Base-by-base conservation (phyloP, 1,140 invertebrate species). In the Drosophila ambigua region DNA sequence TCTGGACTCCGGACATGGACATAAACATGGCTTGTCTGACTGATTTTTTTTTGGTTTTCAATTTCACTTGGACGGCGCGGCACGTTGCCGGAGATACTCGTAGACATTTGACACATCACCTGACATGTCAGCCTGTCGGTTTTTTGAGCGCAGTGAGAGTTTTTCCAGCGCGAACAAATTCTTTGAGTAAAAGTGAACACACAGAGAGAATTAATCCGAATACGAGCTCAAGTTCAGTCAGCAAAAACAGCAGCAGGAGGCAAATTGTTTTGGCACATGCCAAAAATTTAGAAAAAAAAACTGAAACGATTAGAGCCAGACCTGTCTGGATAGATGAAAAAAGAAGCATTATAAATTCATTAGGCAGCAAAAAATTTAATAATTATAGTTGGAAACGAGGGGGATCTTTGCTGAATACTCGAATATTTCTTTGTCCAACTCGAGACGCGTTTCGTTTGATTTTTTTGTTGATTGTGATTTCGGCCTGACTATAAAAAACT, bases 191-290 rank as follows among this genome's bases (percentile, higher is more conserved):
- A 81, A 87, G 81, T 87, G 75, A 66, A 41, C 51, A 45, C 61
- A 44, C 55, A 54, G 50, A 51, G 2, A 16, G 23, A n/a, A 49
- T 39, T 39, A 39, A 39, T 39, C 11, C 41, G 28, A 76, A 76
- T 72, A 68, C 58, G 39, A 68, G 72, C 66, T 73, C 50, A 72
- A 83, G 61, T 79, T 80, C 76, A 62, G 59, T 24, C 55, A 45
- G 6, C 15, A 41, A 13, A 9, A 35, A 28, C 35, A 49, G 2
- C 35, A 45, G 64, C 58, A 76, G 74, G 74, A 79, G 64, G 68
- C 46, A 77, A 84, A 85, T 57, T 80, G 58, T 85, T 74, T 84
- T 85, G 80, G 72, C 81, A 85, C 80, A 84, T 77, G 80, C 80
- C 72, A 82, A 77, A 50, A 51, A 58, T 45, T 6, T 5, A 39